Base-by-base conservation (phyloP, 2,797 vertebrate species). In the Austrolebias charrua region DNA sequence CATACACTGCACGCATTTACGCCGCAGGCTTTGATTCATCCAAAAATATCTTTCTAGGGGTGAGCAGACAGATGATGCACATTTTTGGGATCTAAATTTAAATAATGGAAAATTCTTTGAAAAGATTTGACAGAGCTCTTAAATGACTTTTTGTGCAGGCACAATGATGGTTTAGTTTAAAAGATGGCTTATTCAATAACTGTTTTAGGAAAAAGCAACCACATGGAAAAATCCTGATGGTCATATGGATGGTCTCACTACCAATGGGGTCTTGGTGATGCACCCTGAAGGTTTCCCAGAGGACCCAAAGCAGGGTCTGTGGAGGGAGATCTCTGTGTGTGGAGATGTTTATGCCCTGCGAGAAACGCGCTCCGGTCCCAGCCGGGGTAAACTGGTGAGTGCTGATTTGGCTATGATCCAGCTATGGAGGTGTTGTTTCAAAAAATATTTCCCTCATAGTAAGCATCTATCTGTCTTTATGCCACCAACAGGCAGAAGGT, bases 301-400 rank as follows among this genome's bases (percentile, higher is more conserved):
- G 63, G 94, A 98, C 67, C 95, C 96, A 2, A 95, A 92, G 60
- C 97, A 96, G 15, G 96, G 97, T 1, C 89, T 95, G 45, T 99
- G 97, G 97, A 88, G 96, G 16, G 97, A 99, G 89, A 98, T 99
- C 88, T 99, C 97, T 0, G 97, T 99, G 54, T 98, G 97, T 1
- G 97, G 97, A 13, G 96, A 99, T 0, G 96, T 98, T 12, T 98
- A 99, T 59, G 95, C 96, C 2, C 88, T 93, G 65, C 83, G 97
- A 69, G 97, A 98, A 86, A 99, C 96, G 1, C 93, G 97, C 73
- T 98, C 96, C 0, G 97, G 96, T 5, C 97, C 97, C 57, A 95
- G 93, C 60, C 92, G 96, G 55, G 96, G 97, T 10, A 97, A 95
- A 55, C 93, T 99, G 89, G 97, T 93, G 71, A 81, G 86, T 71